Evolutionary conservation across 1,140 invertebrate genomes (phyloP).

Genomic region (Matsumurasca onukii): DNA sequence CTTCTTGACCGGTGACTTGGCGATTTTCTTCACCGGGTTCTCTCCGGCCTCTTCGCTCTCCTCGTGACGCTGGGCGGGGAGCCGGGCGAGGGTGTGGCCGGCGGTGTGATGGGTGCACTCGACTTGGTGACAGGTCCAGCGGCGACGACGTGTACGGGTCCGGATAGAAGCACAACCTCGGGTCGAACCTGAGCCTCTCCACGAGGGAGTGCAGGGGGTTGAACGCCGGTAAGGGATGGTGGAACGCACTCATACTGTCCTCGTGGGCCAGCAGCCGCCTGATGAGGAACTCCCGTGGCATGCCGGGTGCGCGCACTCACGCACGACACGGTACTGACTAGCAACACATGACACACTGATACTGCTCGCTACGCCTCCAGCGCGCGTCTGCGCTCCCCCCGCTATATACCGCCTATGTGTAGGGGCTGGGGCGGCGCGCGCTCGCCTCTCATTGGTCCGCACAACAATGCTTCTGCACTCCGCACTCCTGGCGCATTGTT

Average conservation of each 20-base stretch:
- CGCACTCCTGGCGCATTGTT: slow-evolving; percentile 3
- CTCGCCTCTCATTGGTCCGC: not conserved
- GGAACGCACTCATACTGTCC: slow-evolving; percentile 7
- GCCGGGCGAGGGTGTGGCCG: slow-evolving; percentile 51
- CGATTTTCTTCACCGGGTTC: not conserved
- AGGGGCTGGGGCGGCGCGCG: not conserved
- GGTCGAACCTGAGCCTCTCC: slow-evolving; percentile 28
- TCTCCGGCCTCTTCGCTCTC: slow-evolving; percentile 3
- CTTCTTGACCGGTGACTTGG: slow-evolving; percentile 51
- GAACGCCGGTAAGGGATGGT: slow-evolving; percentile 23
- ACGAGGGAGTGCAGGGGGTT: slow-evolving; percentile 20
- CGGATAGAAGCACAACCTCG: slow-evolving; percentile 19
- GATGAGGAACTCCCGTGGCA: slow-evolving; percentile 31
- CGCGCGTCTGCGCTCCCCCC: not conserved
- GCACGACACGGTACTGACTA: no score
- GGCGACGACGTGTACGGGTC: slow-evolving; percentile 41
- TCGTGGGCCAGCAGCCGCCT: not conserved
- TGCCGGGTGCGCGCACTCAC: not conserved
- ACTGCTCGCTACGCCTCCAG: not conserved
- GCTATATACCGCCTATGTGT: slow-evolving; percentile 10
- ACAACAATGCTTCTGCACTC: not conserved
- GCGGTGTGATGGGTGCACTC: slow-evolving; percentile 51
- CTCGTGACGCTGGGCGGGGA: slow-evolving; percentile 30
- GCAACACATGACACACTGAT: not conserved
- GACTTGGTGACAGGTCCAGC: slow-evolving; percentile 53